Conservation (phyloP, 2,888 invertebrate genomes). For the Scaptodrosophila latifasciaeformis region DNA sequence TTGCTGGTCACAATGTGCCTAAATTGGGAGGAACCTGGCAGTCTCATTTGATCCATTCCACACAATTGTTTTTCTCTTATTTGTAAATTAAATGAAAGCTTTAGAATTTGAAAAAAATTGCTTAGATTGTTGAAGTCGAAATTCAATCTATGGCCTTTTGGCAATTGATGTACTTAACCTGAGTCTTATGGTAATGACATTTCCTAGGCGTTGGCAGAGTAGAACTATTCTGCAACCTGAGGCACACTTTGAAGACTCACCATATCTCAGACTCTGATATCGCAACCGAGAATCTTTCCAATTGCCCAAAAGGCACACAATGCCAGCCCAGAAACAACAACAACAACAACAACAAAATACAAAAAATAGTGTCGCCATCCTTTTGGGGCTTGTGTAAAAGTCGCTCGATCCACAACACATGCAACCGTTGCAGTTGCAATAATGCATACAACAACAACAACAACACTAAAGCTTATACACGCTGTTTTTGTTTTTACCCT, state of each 20-base stretch:
- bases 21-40: constrained; percentile 8
- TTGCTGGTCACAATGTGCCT: constrained; percentile 22
- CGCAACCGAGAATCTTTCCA: constrained; percentile 8
- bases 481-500: constrained; percentile 12
- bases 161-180: too few species aligned
- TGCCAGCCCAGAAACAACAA: too few species aligned
- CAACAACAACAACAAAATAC: constrained; percentile 43
- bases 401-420: constrained; percentile 33
- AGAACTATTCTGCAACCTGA: too few species aligned
- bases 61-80: too few species aligned
- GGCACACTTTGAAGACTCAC: constrained; percentile 39
- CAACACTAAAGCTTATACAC: constrained; percentile 46
- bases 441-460: constrained; percentile 21
- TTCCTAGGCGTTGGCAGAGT: too few species aligned
- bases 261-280: constrained; percentile 36
- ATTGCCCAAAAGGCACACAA: constrained; percentile 30
- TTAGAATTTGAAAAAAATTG: too few species aligned
- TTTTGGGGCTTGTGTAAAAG: constrained; percentile 45
- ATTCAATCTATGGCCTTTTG: too few species aligned
- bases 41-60: too few species aligned
- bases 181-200: too few species aligned
- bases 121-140: too few species aligned
- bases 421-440: constrained; percentile 33
- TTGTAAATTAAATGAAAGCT: too few species aligned
- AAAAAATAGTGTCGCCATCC: constrained; percentile 59